Conservation (phyloP, 2,888 invertebrate species). For the Gymnosoma rotundatum region DNA sequence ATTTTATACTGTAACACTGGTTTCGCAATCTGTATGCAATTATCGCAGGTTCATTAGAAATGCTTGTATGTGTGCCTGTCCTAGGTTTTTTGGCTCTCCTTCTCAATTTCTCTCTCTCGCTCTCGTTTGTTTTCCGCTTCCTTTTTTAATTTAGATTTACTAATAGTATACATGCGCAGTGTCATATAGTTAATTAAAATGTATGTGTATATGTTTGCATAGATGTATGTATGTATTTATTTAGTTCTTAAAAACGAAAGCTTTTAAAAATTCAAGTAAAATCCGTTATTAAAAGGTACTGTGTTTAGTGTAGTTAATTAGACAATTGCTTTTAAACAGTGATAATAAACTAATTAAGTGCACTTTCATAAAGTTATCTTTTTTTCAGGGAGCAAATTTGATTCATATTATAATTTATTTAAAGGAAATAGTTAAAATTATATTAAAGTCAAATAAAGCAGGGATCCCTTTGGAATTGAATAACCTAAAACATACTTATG, state of each 20-base stretch:
- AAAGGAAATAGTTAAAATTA: too few species aligned
- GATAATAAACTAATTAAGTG: too few species aligned
- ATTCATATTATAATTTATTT: too few species aligned
- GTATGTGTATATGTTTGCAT: background rate
- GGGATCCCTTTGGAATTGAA: too few species aligned
- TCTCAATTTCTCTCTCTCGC: too few species aligned
- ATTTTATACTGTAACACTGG: conserved; percentile 66
- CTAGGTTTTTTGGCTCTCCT: conserved; percentile 14
- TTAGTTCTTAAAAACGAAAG: conserved; percentile 5
- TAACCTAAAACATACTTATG: too few species aligned
- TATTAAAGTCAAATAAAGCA: too few species aligned
- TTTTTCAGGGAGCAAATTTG: too few species aligned
- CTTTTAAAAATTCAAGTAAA: conserved; percentile 18
- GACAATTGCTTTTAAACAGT: conserved; percentile 6
- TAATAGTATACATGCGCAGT: conserved; percentile 64
- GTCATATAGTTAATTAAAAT: background rate
- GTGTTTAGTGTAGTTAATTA: conserved; percentile 25
- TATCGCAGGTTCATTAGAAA: conserved; percentile 65
- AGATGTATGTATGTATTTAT: background rate
- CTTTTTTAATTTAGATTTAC: conserved; percentile 47
- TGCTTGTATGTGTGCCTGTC: background rate
- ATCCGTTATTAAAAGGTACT: conserved; percentile 49
- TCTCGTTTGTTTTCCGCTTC: conserved; percentile 50
- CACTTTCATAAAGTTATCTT: too few species aligned
- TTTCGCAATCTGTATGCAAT: conserved; percentile 70